Evolutionary conservation across 2,113 vertebrate species (phyloP), one percentile per base, ranked within the genome.

Genomic region (Caranx melampygus): DNA sequence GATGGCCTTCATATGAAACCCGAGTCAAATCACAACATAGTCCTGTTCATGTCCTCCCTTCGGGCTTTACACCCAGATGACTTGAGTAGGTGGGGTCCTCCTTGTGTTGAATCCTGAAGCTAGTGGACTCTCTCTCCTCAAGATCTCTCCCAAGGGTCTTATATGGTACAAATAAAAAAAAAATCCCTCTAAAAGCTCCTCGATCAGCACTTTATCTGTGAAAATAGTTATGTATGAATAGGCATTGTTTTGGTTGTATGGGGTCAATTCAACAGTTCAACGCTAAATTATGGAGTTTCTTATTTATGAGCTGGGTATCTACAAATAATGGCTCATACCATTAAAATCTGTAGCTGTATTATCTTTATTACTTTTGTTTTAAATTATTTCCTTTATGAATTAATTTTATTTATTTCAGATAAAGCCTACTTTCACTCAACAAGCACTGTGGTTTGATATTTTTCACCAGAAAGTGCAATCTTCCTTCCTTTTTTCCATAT

Each of bases 401-500:
- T 91, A 92, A 90, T 95, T 95, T 93, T 96, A 96, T 96, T 97
- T 97, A 96, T 97, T 98, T 97, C 96, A 92, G 92, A 90, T 88
- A 89, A 92, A 91, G 93, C 94, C 85, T 94, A 93, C 91, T 82
- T 89, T 79, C 82, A 82, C 83, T 92, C 86, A 84, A 94, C 89
- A 88, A 94, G 92, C 92, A 92, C 95, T 91, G 92, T 94, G 95
- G 94, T 95, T 94, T 75, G 90, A 88, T 87, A 72, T 79, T 83
- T 78, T 78, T 88, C 79, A 87, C 89, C 92, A 84, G 73, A 88
- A 93, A 93, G 89, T 93, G 94, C 91, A 89, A 90, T 92, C 82
- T 84, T 85, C 88, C 85, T 82, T 75, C 71, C 72, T 80, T 72
- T 18, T 78, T 69, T 59, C 80, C 88, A 81, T 80, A 80, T 84